Evolutionary conservation across 2,888 invertebrate species (phyloP), one percentile per base, ranked within the genome.

Genomic region (Drosophila merina): DNA sequence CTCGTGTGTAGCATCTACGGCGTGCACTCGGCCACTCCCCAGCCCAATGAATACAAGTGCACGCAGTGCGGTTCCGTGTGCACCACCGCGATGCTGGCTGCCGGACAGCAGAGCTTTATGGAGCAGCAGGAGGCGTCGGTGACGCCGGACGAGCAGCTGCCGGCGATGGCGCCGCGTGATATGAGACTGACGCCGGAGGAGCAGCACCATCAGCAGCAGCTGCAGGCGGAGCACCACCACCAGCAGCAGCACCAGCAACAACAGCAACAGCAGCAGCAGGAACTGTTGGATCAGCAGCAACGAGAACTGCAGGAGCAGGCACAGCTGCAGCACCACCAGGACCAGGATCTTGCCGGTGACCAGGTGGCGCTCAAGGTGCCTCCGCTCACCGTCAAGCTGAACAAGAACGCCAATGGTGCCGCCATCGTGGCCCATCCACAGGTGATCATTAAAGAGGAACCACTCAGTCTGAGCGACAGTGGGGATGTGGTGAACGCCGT

Each of bases 21-120:
- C 14, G 86, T 91, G 12, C 89, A 91, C 30, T 88, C 90, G 31
- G 79, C 88, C 14, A 81, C 88, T 50, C 88, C 88, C 60, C 89
- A 90, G 68, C 89, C 88, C 59, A 89, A 90, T 60, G 90, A 90
- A 74, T 91, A 89, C 64, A 91, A 91, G 76, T 91, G 91, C 74
- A 75, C 89, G 60, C 90, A 91, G 57, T 91, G 91, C 72, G 91
- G 91, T 4, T 83, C 90, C 6, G 79, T 90, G 4, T 89, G 89
- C 55, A 81, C 88, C 44, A 88, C 90, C 7, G 79, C 83, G 2
- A 80, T 88, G 79, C 33, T 88, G 57, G 78, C 83, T 4, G 84
- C 86, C 7, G 79, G 82, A 0, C 89, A 88, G 72, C 87, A 89
- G 36, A 66, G 86, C 56, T 90, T 89, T 48, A 80, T 89, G 80